A percentile compares a stretch with the other conserved stretches of the same genome.
These are phyloP conservation scores for Eriosoma lanigerum DNA, from an alignment of 1,140 invertebrate genomes.

Conservation along the genomic window DNA sequence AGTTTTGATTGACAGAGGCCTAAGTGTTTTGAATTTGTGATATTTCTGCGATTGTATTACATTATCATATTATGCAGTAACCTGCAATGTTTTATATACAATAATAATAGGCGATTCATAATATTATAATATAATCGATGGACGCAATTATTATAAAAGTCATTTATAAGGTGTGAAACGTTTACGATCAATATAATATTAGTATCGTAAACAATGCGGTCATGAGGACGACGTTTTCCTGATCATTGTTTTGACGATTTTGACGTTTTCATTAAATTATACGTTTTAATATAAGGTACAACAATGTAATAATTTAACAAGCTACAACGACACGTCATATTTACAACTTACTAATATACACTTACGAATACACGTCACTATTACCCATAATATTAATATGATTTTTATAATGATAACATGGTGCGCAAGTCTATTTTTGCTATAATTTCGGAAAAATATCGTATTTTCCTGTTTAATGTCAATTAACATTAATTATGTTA, in stretches of 20 bases:
- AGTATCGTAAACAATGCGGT: background rate
- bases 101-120: background rate
- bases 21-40: no score
- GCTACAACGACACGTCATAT: background rate
- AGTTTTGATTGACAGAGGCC: conserved; percentile 14
- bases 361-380: background rate
- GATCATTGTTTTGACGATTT: background rate
- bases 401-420: no score
- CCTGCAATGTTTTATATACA: background rate
- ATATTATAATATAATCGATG: background rate
- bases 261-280: background rate
- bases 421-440: no score
- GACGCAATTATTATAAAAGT: background rate
- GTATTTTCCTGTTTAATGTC: no score
- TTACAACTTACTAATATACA: background rate
- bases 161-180: background rate
- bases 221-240: conserved; percentile 15
- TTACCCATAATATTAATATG: no score
- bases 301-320: background rate
- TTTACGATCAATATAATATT: background rate
- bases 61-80: no score
- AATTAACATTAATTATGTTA: no score
- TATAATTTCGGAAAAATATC: no score
- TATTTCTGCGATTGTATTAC: no score
- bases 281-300: background rate